Conservation (phyloP, 2,888 invertebrate species). For the Aplocera efformata region DNA sequence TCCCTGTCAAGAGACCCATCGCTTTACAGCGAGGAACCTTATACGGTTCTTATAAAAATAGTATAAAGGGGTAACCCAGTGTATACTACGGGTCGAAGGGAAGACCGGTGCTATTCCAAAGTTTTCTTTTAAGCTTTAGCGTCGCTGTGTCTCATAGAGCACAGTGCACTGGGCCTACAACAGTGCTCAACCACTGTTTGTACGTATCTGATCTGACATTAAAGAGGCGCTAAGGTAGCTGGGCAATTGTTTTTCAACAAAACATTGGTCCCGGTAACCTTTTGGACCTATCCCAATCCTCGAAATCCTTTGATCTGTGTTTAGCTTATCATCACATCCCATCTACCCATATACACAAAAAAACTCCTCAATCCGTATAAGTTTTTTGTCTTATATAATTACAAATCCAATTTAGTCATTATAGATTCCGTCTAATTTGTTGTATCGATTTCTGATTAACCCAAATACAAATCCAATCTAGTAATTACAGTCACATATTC, state of each 20-base stretch:
- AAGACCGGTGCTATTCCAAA: conserved; percentile 54
- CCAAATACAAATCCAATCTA: no score
- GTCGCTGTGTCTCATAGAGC: conserved; percentile 51
- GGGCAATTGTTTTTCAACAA: conserved; percentile 78
- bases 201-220: conserved; percentile 54
- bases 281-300: conserved; percentile 22
- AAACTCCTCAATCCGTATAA: no score
- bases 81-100: conserved; percentile 67
- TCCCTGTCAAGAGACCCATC: conserved; percentile 66
- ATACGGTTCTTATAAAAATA: conserved; percentile 62
- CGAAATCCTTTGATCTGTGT: conserved; percentile 3
- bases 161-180: conserved; percentile 56
- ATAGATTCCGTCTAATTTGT: no score
- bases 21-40: conserved; percentile 54
- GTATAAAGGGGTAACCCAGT: conserved; percentile 69
- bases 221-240: conserved; percentile 59
- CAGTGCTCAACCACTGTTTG: conserved; percentile 71
- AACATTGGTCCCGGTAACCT: conserved; percentile 71
- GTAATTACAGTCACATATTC: no score
- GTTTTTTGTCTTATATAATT: no score
- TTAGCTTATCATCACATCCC: conserved; percentile 5
- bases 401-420: no score
- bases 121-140: conserved; percentile 37
- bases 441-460: no score
- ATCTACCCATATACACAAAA: background rate